phyloP scores from a whole-genome alignment of 2,888 invertebrate genomes.

The Neocrepidodera transversa region DNA sequence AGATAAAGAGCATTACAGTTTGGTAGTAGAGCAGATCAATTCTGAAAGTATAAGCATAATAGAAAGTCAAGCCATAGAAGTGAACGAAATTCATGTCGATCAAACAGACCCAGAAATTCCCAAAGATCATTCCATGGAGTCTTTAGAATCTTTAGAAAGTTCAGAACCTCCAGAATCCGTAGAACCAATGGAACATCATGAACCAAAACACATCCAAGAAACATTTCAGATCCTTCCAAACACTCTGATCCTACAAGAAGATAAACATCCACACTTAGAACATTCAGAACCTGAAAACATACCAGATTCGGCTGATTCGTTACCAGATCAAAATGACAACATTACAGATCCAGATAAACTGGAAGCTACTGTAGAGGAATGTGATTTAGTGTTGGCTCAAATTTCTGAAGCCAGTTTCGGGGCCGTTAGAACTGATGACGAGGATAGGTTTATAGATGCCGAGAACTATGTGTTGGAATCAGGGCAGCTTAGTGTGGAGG shows the following conservation, averaged over 20 bases:
- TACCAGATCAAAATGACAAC: constrained; percentile 5
- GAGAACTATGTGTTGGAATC: constrained; percentile 79
- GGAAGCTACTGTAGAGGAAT: constrained; percentile 59
- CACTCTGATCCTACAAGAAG: constrained; percentile 57
- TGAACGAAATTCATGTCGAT: constrained; percentile 14
- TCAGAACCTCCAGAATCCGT: constrained; percentile 14
- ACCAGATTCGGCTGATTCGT: constrained; percentile 28
- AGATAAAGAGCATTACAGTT: constrained; percentile 30
- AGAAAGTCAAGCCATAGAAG: constrained; percentile 21
- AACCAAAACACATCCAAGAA: constrained; percentile 31
- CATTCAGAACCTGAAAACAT: constrained; percentile 49
- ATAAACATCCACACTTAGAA: constrained; percentile 48
- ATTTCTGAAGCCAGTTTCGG: constrained; percentile 29
- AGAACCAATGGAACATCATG: background rate
- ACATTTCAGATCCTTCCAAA: constrained; percentile 55
- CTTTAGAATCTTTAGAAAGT: constrained; percentile 1
- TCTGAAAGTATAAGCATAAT: constrained; percentile 21
- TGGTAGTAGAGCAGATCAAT: constrained; percentile 28
- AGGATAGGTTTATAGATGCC: constrained; percentile 76
- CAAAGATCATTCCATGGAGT: background rate
- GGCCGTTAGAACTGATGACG: constrained; percentile 55
- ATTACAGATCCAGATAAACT: constrained; percentile 55
- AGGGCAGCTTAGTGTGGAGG: constrained; percentile 61
- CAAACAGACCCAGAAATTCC: constrained; percentile 17
- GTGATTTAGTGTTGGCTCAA: constrained; percentile 55